Conservation (phyloP, 2,888 invertebrate genomes). For the Peribatodes rhomboidaria region DNA sequence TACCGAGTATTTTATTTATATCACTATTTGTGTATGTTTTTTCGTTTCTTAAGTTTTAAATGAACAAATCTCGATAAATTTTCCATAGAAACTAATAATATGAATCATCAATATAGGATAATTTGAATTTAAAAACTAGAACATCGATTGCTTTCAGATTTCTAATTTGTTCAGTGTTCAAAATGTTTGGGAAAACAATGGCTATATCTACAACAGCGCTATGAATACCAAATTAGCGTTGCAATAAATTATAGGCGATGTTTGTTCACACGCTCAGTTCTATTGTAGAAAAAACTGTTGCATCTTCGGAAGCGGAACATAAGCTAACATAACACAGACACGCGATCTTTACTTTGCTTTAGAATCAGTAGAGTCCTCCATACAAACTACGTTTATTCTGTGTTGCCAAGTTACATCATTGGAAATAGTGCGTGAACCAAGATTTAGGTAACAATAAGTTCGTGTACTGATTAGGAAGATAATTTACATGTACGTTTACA, state of each 20-base stretch:
- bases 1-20: no score
- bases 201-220: neutral
- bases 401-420: conserved; percentile 33
- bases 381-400: conserved; percentile 4
- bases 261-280: conserved; percentile 54
- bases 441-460: conserved; percentile 31
- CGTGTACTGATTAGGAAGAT: conserved; percentile 26
- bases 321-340: conserved; percentile 37
- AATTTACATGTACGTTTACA: no score
- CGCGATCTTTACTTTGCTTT: conserved; percentile 56
- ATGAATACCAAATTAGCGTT: conserved; percentile 12
- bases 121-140: no score
- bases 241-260: conserved; percentile 7
- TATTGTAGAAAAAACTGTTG: conserved; percentile 49
- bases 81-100: no score
- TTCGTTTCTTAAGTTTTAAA: no score
- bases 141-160: no score
- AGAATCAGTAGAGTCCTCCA: neutral
- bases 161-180: no score
- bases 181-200: no score
- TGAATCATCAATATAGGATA: no score
- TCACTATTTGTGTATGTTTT: no score
- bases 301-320: conserved; percentile 74
- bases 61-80: no score
- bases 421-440: conserved; percentile 34